phyloP scores from a whole-genome alignment of 2,888 invertebrate genomes.

The Galerucella calmariensis region DNA sequence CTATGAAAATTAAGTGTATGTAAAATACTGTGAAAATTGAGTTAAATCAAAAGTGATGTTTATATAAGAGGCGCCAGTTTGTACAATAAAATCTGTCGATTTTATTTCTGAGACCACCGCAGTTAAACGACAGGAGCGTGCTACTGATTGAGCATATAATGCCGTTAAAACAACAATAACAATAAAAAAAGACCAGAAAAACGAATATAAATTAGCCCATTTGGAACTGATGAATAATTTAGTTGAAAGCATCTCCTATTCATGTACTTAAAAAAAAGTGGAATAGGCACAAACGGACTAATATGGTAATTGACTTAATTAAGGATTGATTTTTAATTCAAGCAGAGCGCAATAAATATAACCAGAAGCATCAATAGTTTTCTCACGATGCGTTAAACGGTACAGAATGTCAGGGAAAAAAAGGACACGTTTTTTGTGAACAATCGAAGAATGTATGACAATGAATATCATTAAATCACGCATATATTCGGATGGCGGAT shows the following conservation, averaged over 20 bases:
- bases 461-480: slow-evolving; percentile 58
- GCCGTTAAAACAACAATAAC: slow-evolving; percentile 31
- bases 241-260: slow-evolving; percentile 18
- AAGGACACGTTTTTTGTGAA: slow-evolving; percentile 47
- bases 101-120: slow-evolving; percentile 24
- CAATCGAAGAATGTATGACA: slow-evolving; percentile 49
- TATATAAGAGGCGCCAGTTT: background rate
- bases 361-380: slow-evolving; percentile 45
- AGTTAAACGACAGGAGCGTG: slow-evolving; percentile 28
- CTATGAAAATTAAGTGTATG: too few species aligned
- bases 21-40: background rate
- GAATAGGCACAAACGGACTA: slow-evolving; percentile 33
- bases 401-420: slow-evolving; percentile 49
- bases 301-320: slow-evolving; percentile 40
- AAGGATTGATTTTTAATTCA: slow-evolving; percentile 36
- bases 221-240: slow-evolving; percentile 32
- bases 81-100: slow-evolving; percentile 11
- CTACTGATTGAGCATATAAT: slow-evolving; percentile 29
- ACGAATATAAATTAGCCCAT: slow-evolving; percentile 34
- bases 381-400: slow-evolving; percentile 49
- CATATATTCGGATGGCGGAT: slow-evolving; percentile 55
- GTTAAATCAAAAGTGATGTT: slow-evolving; percentile 1
- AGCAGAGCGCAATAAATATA: slow-evolving; percentile 37
- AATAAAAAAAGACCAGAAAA: slow-evolving; percentile 24
- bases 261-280: slow-evolving; percentile 29